Evolutionary conservation across 2,113 vertebrate species (phyloP), one percentile per base, ranked within the genome.

Genomic region (Acanthochromis polyacanthus): DNA sequence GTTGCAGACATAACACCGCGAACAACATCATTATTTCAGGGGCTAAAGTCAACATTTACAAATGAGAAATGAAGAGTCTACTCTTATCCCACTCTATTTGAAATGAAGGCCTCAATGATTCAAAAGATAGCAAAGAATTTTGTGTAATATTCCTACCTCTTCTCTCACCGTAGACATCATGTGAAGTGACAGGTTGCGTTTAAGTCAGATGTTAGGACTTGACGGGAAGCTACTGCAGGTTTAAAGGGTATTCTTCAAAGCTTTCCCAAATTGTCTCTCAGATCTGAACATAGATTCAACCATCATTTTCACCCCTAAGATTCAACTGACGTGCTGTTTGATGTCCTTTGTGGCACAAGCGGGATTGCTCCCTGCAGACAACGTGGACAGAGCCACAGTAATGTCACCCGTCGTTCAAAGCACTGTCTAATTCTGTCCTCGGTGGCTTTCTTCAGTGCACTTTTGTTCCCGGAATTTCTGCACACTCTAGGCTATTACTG

Each of bases 331-430:
- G 5, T 3, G 52, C n/a, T 45, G 55, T 81, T 28, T 67, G 81
- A 74, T 67, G 81, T 53, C 75, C 46, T n/a, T n/a, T 62, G 48
- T 73, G 63, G 65, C 77, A 69, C 56, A 52, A 17, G 68, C 53
- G 36, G 51, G 60, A 59, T 55, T 23, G 51, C 32, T 81, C 46
- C 43, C 45, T 55, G 40, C 56, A 36, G 77, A 14, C 20, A 19
- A 40, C 17, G 14, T 48, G 46, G 23, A 46, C 28, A 14, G 57
- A 2, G 56, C 22, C 53, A 14, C 64, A 25, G 53, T 60, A 79
- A 89, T 77, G 70, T 78, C 71, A 83, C 55, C 74, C 80, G 76
- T 83, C 80, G n/a, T n/a, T n/a, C n/a, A 81, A 53, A 11, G 16
- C 22, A 19, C 46, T 48, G 69, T 17, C 72, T 56, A 58, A 69